Evolutionary conservation across 2,113 vertebrate species (phyloP).

Genomic region (Chrysochloris asiatica): DNA sequence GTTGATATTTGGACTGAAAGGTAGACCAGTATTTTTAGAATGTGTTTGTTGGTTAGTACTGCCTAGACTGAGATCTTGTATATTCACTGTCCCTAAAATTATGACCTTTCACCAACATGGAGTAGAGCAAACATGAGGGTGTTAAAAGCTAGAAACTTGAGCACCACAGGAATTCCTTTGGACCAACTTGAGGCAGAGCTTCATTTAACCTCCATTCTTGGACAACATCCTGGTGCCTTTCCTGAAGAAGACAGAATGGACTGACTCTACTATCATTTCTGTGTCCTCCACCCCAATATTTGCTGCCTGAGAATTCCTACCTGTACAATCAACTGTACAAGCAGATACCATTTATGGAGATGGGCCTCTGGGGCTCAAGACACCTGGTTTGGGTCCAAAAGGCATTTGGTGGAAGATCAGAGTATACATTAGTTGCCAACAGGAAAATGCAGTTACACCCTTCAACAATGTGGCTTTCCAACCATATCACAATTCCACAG

Average conservation of each 20-base stretch:
- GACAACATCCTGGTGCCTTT: background rate
- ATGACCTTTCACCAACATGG: background rate
- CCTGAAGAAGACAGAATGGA: background rate
- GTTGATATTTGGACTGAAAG: background rate
- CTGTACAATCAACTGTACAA: background rate
- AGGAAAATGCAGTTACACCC: background rate
- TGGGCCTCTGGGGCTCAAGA: background rate
- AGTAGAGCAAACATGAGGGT: background rate
- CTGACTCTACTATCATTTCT: background rate
- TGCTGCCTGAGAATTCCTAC: background rate
- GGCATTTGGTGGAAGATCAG: background rate
- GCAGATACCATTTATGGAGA: background rate
- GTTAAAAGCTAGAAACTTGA: background rate
- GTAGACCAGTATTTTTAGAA: slow-evolving; percentile 17
- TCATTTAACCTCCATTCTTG: background rate
- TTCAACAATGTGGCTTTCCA: background rate
- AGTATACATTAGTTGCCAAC: background rate
- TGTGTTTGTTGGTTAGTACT: background rate
- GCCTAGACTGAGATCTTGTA: background rate
- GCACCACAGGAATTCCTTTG: background rate
- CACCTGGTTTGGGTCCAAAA: slow-evolving; percentile 3
- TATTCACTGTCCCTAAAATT: background rate
- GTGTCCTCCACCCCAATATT: background rate
- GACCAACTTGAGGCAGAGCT: background rate
- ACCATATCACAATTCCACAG: background rate